Conservation (phyloP, 1,140 invertebrate genomes). For the Polypedilum vanderplanki region DNA sequence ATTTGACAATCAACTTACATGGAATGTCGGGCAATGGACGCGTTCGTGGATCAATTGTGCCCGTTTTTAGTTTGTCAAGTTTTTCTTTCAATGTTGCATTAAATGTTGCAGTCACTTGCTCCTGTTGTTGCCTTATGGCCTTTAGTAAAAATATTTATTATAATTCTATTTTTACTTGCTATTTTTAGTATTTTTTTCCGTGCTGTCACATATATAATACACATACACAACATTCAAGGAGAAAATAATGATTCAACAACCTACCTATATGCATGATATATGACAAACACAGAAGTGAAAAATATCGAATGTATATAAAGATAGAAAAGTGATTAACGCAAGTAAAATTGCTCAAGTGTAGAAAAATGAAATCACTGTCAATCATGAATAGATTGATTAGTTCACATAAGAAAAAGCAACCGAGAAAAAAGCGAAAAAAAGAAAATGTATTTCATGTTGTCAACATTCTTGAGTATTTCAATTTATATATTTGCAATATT, state of each 20-base stretch:
- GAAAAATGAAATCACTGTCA: too few species aligned
- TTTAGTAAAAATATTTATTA: neutral
- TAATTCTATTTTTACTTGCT: neutral
- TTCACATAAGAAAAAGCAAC: neutral
- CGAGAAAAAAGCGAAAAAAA: neutral
- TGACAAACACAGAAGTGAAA: too few species aligned
- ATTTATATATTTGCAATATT: conserved; percentile 7
- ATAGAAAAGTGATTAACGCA: too few species aligned
- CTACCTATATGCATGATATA: too few species aligned
- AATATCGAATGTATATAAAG: too few species aligned
- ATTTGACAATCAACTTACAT: conserved; percentile 34
- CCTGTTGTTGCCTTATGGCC: neutral
- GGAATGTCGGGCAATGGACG: conserved; percentile 42
- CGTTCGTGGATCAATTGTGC: conserved; percentile 34
- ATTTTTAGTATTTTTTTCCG: neutral
- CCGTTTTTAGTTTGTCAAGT: conserved; percentile 16
- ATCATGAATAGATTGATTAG: too few species aligned
- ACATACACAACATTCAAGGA: too few species aligned
- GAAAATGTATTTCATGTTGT: neutral
- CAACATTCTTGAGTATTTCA: conserved; percentile 10
- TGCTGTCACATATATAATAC: too few species aligned
- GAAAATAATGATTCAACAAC: too few species aligned
- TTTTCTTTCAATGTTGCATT: neutral
- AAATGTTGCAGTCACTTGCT: neutral
- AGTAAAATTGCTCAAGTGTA: too few species aligned